A percentile compares a stretch with the other conserved stretches of the same genome.
Conservation (phyloP, 2,797 vertebrate genomes). For the Coilia nasus region DNA sequence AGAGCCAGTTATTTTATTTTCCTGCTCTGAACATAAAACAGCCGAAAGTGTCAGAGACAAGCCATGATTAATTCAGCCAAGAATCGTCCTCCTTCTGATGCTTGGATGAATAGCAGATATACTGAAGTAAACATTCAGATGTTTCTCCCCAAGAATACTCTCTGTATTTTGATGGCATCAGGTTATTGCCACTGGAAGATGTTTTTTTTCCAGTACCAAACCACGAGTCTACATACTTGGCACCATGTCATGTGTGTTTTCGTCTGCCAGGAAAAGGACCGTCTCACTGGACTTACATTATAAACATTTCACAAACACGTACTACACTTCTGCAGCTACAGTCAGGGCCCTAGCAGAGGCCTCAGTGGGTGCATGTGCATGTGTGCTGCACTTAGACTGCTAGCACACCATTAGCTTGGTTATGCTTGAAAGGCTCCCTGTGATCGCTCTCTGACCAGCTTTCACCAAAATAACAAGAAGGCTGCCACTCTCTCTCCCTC, state of each 20-base stretch:
- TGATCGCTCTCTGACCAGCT: background rate
- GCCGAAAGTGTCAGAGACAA: constrained; percentile 16
- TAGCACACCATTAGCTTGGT: constrained; percentile 1
- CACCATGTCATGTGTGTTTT: background rate
- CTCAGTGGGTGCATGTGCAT: background rate
- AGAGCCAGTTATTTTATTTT: background rate
- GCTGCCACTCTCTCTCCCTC: background rate
- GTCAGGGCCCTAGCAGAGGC: background rate
- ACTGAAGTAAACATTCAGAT: constrained; percentile 17
- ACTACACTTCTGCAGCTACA: background rate
- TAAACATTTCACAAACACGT: constrained; percentile 23
- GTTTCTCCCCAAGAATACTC: constrained; percentile 3
- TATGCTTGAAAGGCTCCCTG: background rate
- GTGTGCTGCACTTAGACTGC: background rate
- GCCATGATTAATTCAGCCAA: constrained; percentile 4
- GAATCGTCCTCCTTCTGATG: constrained; percentile 1
- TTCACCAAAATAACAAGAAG: constrained; percentile 20
- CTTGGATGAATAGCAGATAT: constrained; percentile 20
- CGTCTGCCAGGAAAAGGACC: background rate
- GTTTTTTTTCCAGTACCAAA: constrained; percentile 10
- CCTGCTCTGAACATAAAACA: constrained; percentile 16
- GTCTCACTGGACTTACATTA: constrained; percentile 3
- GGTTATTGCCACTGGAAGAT: background rate
- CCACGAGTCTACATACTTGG: background rate
- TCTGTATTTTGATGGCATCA: background rate